A percentile compares a stretch with the other conserved stretches of the same genome.
phyloP scores from a whole-genome alignment of 2,113 vertebrate genomes.

The Tenrec ecaudatus region DNA sequence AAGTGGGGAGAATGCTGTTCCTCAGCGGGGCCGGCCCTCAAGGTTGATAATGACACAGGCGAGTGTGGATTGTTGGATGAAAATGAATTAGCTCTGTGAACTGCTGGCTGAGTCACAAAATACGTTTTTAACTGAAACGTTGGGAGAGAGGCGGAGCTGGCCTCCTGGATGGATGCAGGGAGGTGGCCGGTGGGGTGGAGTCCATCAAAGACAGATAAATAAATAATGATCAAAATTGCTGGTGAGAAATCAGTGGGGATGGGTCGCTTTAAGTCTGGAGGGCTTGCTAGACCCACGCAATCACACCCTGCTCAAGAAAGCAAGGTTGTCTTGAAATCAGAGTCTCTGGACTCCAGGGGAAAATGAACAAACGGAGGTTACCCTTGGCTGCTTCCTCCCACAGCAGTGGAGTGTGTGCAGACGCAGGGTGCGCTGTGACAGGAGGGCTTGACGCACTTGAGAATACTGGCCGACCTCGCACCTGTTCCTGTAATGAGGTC shows the following conservation, averaged over 20 bases:
- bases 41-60: too few relatives aligned
- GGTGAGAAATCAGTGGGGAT: not conserved
- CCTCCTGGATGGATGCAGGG: too few relatives aligned
- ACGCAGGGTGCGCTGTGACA: fast-evolving
- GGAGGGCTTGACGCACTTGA: not conserved
- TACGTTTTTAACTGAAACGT: too few relatives aligned
- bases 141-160: too few relatives aligned
- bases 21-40: too few relatives aligned
- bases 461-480: fast-evolving
- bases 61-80: too few relatives aligned
- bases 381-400: not conserved
- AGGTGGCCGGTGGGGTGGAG: too few relatives aligned
- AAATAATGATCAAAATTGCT: not conserved
- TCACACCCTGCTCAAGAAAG: too few relatives aligned
- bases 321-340: not conserved
- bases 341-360: not conserved
- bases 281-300: not conserved
- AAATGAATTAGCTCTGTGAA: too few relatives aligned
- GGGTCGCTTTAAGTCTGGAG: not conserved
- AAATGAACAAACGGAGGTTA: not conserved
- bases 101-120: too few relatives aligned
- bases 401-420: not conserved
- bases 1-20: too few relatives aligned
- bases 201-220: not conserved
- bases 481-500: fast-evolving